Percentiles rank a stretch among this genome's conserved stretches.
Conservation (phyloP, 2,113 vertebrate genomes). For the Hiodon alosoides region DNA sequence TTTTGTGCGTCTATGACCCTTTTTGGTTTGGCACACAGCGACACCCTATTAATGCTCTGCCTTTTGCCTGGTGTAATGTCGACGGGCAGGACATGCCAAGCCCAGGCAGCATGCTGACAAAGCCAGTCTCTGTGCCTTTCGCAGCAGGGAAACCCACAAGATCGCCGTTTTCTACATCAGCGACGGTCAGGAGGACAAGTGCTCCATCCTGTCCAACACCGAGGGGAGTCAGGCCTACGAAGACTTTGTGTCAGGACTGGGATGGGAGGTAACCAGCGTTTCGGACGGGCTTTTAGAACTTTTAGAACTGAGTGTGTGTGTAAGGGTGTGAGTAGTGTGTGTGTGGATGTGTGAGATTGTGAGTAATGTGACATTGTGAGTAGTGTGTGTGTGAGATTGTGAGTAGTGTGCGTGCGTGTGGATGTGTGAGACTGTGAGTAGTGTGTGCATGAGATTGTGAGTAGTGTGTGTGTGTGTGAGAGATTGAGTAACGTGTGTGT, state of each 20-base stretch:
- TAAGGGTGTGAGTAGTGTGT: too few relatives aligned
- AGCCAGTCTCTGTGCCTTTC: conserved; percentile 22
- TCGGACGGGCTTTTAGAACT: background rate
- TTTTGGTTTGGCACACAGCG: background rate
- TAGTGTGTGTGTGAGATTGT: too few relatives aligned
- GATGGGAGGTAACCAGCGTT: conserved; percentile 82
- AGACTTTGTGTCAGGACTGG: conserved; percentile 93
- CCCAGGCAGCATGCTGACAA: background rate
- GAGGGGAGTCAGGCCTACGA: conserved; percentile 90
- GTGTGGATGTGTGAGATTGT: too few relatives aligned
- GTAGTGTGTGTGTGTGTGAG: too few relatives aligned
- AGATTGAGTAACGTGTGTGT: background rate
- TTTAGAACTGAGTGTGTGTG: background rate
- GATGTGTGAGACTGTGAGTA: background rate
- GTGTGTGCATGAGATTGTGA: too few relatives aligned
- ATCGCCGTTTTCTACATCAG: conserved; percentile 96
- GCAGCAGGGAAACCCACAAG: conserved; percentile 94
- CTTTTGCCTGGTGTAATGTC: too few relatives aligned
- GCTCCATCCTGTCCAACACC: conserved; percentile 89
- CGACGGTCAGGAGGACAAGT: conserved; percentile 96
- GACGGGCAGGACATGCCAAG: background rate
- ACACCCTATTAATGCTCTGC: too few relatives aligned
- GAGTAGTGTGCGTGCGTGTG: too few relatives aligned
- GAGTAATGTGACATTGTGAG: too few relatives aligned
- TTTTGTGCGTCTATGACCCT: background rate